Conservation (phyloP, 2,888 invertebrate species). For the Lasioglossum morio region DNA sequence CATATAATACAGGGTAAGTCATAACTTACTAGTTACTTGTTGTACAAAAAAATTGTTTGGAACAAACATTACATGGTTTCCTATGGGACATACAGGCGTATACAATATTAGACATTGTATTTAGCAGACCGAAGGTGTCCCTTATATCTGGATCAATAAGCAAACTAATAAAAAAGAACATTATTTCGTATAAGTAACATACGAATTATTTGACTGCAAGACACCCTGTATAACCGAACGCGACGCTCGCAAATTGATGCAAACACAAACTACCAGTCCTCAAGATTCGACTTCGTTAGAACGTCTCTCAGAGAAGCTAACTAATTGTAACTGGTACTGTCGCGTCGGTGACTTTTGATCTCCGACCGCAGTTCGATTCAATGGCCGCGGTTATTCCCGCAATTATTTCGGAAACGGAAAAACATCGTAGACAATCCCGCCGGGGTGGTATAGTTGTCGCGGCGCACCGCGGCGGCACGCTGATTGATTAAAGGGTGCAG, state of each 20-base stretch:
- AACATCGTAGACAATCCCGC: neutral
- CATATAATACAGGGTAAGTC: neutral
- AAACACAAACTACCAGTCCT: neutral
- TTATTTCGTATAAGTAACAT: no score
- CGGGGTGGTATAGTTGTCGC: neutral
- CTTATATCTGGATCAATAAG: no score
- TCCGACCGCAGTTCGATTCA: neutral
- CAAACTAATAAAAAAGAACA: no score
- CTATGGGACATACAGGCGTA: no score
- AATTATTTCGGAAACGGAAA: neutral
- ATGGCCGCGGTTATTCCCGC: neutral
- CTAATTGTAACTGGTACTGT: neutral
- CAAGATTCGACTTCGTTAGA: neutral
- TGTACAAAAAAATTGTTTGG: no score
- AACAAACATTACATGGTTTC: no score
- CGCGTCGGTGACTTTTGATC: neutral
- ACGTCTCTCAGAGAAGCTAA: neutral
- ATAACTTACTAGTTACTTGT: no score
- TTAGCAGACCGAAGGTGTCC: no score
- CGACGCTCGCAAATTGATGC: neutral
- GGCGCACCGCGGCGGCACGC: neutral
- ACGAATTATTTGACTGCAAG: no score
- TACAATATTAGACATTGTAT: no score
- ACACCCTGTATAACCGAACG: neutral
- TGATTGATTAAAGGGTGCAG: conserved; percentile 34